Percentiles rank a stretch among this genome's conserved stretches.
These are phyloP conservation scores for Scelioninae gen. 2 DNA, from an alignment of 2,888 invertebrate species.

Conservation along the genomic window DNA sequence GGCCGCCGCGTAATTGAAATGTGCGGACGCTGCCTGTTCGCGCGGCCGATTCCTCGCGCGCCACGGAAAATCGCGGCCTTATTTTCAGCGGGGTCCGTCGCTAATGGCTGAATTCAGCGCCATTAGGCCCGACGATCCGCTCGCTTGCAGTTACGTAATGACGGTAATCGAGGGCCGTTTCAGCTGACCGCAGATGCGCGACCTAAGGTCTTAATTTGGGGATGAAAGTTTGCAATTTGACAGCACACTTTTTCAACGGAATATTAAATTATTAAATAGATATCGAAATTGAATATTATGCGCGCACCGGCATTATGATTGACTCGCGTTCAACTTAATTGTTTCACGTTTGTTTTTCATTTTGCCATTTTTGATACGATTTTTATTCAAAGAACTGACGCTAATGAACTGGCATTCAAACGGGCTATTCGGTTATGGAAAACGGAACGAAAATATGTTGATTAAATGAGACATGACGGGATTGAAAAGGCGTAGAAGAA, in stretches of 20 bases:
- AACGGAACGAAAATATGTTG: no score
- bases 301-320: no score
- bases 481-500: no score
- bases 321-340: no score
- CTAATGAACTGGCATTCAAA: no score
- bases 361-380: neutral
- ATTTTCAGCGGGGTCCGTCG: constrained; percentile 51
- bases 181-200: constrained; percentile 58
- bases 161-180: constrained; percentile 64
- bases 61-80: constrained; percentile 59
- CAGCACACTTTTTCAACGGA: constrained; percentile 8
- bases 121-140: constrained; percentile 59
- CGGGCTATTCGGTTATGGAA: no score
- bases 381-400: no score
- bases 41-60: constrained; percentile 47
- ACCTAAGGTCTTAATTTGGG: constrained; percentile 58
- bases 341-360: no score
- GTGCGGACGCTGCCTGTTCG: constrained; percentile 62
- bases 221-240: constrained; percentile 55
- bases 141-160: constrained; percentile 64
- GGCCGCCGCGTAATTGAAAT: constrained; percentile 71
- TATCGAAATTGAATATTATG: no score
- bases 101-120: constrained; percentile 62
- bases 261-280: constrained; percentile 5
- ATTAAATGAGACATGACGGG: no score